Evolutionary conservation across 2,888 invertebrate species (phyloP).

Genomic region (Zygothrica quintamaculata): DNA sequence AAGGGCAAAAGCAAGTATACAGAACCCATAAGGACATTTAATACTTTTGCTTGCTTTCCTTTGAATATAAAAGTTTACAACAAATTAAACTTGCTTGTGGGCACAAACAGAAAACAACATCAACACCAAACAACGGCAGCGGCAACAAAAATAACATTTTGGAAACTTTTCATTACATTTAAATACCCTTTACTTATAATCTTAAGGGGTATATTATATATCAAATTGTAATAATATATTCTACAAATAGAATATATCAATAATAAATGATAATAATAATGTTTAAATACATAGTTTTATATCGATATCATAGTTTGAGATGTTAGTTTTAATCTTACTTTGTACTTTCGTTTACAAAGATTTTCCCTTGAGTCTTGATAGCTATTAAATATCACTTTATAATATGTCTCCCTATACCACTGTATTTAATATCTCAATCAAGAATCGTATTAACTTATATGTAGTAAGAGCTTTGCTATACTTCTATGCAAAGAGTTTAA

Average conservation of each 20-base stretch:
- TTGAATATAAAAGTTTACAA: conserved; percentile 70
- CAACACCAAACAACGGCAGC: conserved; percentile 15
- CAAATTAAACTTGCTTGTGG: conserved; percentile 76
- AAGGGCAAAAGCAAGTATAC: conserved; percentile 21
- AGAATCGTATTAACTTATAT: too few species aligned
- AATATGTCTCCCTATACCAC: too few species aligned
- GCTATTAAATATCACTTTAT: too few species aligned
- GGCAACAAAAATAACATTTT: conserved; percentile 21
- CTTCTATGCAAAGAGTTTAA: too few species aligned
- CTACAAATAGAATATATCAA: not conserved
- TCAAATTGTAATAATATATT: too few species aligned
- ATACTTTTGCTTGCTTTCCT: conserved; percentile 55
- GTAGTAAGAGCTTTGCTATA: too few species aligned
- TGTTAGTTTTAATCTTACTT: too few species aligned
- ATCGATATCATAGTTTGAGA: too few species aligned
- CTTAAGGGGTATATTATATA: not conserved
- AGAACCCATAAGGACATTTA: conserved; percentile 38
- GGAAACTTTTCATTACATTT: conserved; percentile 31
- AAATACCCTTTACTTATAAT: conserved; percentile 32
- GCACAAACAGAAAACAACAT: conserved; percentile 34
- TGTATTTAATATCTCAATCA: too few species aligned
- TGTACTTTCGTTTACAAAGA: too few species aligned
- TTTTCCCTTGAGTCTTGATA: too few species aligned
- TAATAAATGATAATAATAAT: not conserved
- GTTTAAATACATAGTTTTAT: too few species aligned